A percentile compares a stretch with the other conserved stretches of the same genome.
Evolutionary conservation across 2,797 vertebrate species (phyloP).

Genomic region (Paramormyrops hopkinsi): DNA sequence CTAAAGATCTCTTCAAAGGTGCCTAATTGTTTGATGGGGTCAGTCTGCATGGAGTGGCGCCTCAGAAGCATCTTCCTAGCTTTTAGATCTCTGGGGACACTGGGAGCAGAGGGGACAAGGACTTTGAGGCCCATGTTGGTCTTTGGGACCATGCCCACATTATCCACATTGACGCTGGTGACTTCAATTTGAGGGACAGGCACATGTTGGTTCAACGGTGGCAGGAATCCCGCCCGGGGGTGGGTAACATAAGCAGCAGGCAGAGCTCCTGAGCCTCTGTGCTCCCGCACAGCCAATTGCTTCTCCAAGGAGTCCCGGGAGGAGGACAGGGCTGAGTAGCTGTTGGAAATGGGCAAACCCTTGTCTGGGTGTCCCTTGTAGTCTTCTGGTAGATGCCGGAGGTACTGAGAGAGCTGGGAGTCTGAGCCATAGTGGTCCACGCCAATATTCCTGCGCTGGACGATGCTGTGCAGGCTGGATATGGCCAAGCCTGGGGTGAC

Average conservation of each 20-base stretch:
- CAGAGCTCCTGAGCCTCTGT: constrained; percentile 53
- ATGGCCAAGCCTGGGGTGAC: constrained; percentile 51
- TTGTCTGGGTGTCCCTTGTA: constrained; percentile 51
- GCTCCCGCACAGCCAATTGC: constrained; percentile 50
- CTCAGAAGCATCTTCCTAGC: constrained; percentile 68
- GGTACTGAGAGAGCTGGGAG: constrained; percentile 54
- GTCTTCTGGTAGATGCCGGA: constrained; percentile 41
- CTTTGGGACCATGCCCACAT: constrained; percentile 45
- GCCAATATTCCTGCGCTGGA: constrained; percentile 61
- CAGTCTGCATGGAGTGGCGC: constrained; percentile 80
- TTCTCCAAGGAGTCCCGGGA: constrained; percentile 60
- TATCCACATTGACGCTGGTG: constrained; percentile 23
- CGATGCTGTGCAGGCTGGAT: constrained; percentile 61
- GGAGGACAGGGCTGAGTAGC: constrained; percentile 48
- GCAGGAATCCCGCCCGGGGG: constrained; percentile 68
- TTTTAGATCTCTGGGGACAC: constrained; percentile 66
- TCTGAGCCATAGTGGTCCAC: constrained; percentile 66
- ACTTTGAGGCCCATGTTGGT: constrained; percentile 49
- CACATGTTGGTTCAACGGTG: constrained; percentile 64
- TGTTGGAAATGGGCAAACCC: constrained; percentile 38
- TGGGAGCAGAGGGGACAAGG: constrained; percentile 64
- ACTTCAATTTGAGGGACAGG: constrained; percentile 44
- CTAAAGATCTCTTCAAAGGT: constrained; percentile 54
- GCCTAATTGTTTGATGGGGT: constrained; percentile 72
- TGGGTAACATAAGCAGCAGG: constrained; percentile 55